Conservation (phyloP, 2,888 invertebrate genomes). For the Julus scanicus region DNA sequence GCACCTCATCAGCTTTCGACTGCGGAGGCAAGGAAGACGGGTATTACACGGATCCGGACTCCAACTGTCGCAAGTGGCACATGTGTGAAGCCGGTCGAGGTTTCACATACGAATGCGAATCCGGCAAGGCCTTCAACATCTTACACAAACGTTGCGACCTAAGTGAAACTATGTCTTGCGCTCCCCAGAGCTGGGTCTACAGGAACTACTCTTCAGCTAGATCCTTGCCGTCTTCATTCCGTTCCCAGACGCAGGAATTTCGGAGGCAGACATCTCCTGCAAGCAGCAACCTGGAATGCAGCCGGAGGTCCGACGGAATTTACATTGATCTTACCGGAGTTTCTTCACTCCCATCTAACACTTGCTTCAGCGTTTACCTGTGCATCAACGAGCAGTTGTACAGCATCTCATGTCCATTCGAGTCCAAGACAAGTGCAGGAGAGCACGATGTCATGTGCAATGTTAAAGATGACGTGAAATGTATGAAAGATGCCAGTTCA, state of each 20-base stretch:
- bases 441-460: slow-evolving; percentile 51
- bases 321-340: slow-evolving; percentile 56
- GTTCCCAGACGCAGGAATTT: slow-evolving; percentile 2
- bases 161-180: slow-evolving; percentile 58
- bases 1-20: slow-evolving; percentile 36
- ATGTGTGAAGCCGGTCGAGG: slow-evolving; percentile 58
- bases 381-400: slow-evolving; percentile 51
- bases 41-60: slow-evolving; percentile 58
- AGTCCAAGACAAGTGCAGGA: background rate
- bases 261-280: background rate
- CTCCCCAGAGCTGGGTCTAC: slow-evolving; percentile 55
- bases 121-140: slow-evolving; percentile 59
- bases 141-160: slow-evolving; percentile 58
- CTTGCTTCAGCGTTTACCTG: slow-evolving; percentile 58
- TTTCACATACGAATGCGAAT: slow-evolving; percentile 59
- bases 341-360: slow-evolving; percentile 38
- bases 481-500: slow-evolving; percentile 19
- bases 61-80: slow-evolving; percentile 59
- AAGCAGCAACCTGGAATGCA: slow-evolving; percentile 53
- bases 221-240: slow-evolving; percentile 10
- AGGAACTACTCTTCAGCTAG: slow-evolving; percentile 49
- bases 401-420: slow-evolving; percentile 44
- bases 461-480: slow-evolving; percentile 15
- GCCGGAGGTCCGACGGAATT: slow-evolving; percentile 58
- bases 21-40: slow-evolving; percentile 59